A percentile compares a stretch with the other conserved stretches of the same genome.
phyloP scores from a whole-genome alignment of 2,888 invertebrate genomes.

The Lypha dubia region DNA sequence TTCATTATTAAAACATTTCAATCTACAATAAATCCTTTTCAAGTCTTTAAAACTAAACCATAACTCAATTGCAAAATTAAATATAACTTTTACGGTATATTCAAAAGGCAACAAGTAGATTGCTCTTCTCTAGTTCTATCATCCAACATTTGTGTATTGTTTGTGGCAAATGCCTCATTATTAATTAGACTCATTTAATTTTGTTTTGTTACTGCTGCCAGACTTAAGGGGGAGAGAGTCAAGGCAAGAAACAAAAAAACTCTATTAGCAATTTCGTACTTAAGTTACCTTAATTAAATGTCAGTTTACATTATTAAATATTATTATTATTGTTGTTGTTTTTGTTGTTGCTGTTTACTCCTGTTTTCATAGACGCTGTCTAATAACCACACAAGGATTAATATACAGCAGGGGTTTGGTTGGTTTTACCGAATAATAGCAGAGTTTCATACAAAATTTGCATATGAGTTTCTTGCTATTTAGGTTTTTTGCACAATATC shows the following conservation, averaged over 20 bases:
- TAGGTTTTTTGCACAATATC: slow-evolving; percentile 16
- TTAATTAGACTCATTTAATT: slow-evolving; percentile 83
- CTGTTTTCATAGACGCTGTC: slow-evolving; percentile 53
- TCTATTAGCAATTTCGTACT: slow-evolving; percentile 72
- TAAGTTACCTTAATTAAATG: slow-evolving; percentile 83
- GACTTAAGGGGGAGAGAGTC: slow-evolving; percentile 48
- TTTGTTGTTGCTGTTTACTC: slow-evolving; percentile 32
- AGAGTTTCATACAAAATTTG: slow-evolving; percentile 72
- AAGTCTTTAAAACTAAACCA: background rate
- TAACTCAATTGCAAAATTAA: slow-evolving; percentile 32
- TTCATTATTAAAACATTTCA: slow-evolving; percentile 3
- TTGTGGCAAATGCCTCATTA: slow-evolving; percentile 83
- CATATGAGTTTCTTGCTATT: slow-evolving; percentile 76
- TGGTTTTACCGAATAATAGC: background rate
- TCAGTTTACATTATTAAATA: slow-evolving; percentile 76
- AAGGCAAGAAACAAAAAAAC: slow-evolving; percentile 50
- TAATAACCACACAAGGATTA: slow-evolving; percentile 54
- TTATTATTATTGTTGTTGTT: slow-evolving; percentile 50
- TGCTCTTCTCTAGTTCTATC: slow-evolving; percentile 8
- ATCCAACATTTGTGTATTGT: slow-evolving; percentile 69
- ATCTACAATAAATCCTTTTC: slow-evolving; percentile 14
- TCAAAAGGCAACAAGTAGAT: background rate
- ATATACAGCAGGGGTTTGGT: background rate
- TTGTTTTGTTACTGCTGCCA: slow-evolving; percentile 36
- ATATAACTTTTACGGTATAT: slow-evolving; percentile 3